Percentiles rank a stretch among this genome's conserved stretches.
Conservation (phyloP, 2,888 invertebrate genomes). For the Chaetogeoica ovagalla region DNA sequence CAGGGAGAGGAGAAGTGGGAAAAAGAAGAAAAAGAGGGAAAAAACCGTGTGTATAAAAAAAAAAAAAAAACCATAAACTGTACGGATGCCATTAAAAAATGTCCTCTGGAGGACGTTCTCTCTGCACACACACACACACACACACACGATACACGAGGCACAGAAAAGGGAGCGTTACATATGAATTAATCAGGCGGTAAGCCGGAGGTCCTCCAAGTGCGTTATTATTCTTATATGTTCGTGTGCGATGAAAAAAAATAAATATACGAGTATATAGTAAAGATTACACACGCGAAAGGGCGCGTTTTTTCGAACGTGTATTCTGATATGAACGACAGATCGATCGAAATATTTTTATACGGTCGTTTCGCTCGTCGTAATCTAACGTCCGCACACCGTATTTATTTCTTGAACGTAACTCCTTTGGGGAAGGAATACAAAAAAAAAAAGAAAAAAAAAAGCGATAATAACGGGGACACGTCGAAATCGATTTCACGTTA, state of each 20-base stretch:
- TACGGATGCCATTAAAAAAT: conserved; percentile 45
- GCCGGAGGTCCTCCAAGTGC: conserved; percentile 33
- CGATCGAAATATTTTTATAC: conserved; percentile 23
- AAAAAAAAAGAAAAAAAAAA: neutral
- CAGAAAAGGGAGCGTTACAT: conserved; percentile 39
- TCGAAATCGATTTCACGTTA: conserved; percentile 23
- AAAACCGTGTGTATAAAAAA: neutral
- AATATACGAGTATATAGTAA: neutral
- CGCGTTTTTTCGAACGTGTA: conserved; percentile 15
- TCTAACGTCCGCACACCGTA: no score
- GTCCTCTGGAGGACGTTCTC: conserved; percentile 30
- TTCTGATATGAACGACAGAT: neutral
- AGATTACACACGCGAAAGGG: neutral
- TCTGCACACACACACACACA: neutral
- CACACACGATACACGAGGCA: no score
- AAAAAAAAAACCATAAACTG: conserved; percentile 38
- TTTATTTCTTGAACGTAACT: neutral
- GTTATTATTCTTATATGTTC: conserved; percentile 41
- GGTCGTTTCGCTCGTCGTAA: neutral
- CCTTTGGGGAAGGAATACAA: neutral
- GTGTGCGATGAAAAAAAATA: neutral
- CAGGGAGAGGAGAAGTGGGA: neutral
- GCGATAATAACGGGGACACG: neutral
- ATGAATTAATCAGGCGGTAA: conserved; percentile 52
- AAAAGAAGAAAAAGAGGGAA: no score